A percentile compares a stretch with the other conserved stretches of the same genome.
These are phyloP conservation scores for Thamnophis sirtalis DNA, from an alignment of 2,113 vertebrate species.

Conservation along the genomic window DNA sequence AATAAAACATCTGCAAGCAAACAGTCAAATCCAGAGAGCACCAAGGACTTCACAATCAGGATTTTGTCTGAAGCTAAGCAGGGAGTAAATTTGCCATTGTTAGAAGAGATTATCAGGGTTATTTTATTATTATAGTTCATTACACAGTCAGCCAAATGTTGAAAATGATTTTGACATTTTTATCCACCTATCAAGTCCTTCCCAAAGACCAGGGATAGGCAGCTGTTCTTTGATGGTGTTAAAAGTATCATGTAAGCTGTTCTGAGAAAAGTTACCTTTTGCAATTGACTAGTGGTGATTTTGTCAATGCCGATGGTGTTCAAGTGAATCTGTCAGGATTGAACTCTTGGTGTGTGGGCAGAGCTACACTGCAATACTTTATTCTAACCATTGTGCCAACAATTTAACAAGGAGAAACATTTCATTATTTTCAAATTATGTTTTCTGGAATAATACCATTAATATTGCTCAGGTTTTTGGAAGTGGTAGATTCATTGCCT, in stretches of 20 bases:
- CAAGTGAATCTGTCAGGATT: neutral
- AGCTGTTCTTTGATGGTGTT: neutral
- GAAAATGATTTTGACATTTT: neutral
- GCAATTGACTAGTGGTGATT: neutral
- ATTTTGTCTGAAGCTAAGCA: neutral
- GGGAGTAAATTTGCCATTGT: neutral
- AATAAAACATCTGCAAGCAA: neutral
- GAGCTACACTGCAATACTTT: neutral
- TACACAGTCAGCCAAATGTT: neutral
- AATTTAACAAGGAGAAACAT: neutral
- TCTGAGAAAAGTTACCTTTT: neutral
- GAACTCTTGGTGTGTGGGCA: neutral
- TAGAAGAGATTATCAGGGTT: neutral
- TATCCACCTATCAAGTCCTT: neutral
- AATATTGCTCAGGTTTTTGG: neutral
- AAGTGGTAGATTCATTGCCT: neutral
- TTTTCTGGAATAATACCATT: slow-evolving; percentile 8
- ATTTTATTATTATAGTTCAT: neutral
- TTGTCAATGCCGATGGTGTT: neutral
- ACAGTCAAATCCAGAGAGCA: neutral
- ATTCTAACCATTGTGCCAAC: neutral
- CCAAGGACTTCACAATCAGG: neutral
- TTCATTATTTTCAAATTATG: slow-evolving; percentile 1
- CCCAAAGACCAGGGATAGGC: neutral
- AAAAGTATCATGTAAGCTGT: neutral